Conservation (phyloP, 2,888 invertebrate species). For the Zeuzera pyrina region DNA sequence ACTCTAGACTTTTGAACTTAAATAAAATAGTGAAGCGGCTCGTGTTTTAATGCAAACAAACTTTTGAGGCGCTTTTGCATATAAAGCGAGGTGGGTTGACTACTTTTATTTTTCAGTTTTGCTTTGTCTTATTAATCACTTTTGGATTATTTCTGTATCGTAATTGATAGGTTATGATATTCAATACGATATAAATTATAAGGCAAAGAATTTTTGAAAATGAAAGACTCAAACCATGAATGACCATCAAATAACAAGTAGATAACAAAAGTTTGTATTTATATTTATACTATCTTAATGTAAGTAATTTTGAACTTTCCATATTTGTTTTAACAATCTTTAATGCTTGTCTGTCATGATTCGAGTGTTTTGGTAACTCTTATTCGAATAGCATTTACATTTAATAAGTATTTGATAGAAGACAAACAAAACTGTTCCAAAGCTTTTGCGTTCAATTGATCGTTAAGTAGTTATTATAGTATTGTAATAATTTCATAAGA, state of each 20-base stretch:
- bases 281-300: too few relatives aligned
- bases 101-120: conserved; percentile 68
- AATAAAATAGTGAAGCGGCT: conserved; percentile 73
- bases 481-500: conserved; percentile 38
- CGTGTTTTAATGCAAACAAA: conserved; percentile 74
- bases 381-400: conserved; percentile 35
- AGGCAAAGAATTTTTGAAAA: conserved; percentile 34
- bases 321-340: too few relatives aligned
- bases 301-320: too few relatives aligned
- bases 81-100: conserved; percentile 74
- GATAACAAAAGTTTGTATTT: too few relatives aligned
- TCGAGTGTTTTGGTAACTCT: conserved; percentile 38
- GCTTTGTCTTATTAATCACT: conserved; percentile 62
- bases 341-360: conserved; percentile 49
- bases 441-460: conserved; percentile 56
- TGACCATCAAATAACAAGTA: conserved; percentile 23
- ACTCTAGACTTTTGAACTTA: conserved; percentile 67
- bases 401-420: conserved; percentile 43
- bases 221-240: conserved; percentile 55
- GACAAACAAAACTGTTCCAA: conserved; percentile 68
- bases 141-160: too few relatives aligned
- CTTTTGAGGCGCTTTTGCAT: conserved; percentile 73
- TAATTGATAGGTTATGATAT: too few relatives aligned
- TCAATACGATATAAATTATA: too few relatives aligned
- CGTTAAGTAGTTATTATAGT: conserved; percentile 27